These are phyloP conservation scores for Diaprepes abbreviatus DNA, from an alignment of 2,888 invertebrate genomes.

Conservation along the genomic window DNA sequence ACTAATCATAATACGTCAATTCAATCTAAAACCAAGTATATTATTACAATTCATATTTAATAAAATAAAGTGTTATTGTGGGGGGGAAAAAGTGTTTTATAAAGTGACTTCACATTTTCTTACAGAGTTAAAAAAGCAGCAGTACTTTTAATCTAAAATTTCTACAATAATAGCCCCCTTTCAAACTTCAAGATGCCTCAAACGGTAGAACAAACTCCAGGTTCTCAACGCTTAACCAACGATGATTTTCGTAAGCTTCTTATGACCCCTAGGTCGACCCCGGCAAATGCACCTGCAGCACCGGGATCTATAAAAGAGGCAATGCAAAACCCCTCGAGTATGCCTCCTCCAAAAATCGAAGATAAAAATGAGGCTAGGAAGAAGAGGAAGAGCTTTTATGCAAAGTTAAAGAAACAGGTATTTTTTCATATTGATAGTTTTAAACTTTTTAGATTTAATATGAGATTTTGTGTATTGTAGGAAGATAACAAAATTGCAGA, in stretches of 20 bases:
- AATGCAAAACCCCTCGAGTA: slow-evolving; percentile 71
- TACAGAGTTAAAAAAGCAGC: no score
- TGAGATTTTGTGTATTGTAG: slow-evolving; percentile 10
- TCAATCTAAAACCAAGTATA: no score
- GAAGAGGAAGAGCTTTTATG: slow-evolving; percentile 96
- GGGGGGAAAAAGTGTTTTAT: no score
- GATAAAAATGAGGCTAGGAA: slow-evolving; percentile 87
- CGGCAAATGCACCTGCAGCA: slow-evolving; percentile 72
- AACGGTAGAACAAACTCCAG: slow-evolving; percentile 68
- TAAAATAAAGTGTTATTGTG: no score
- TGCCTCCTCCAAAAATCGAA: slow-evolving; percentile 69
- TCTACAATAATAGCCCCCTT: no score
- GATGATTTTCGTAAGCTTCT: slow-evolving; percentile 96
- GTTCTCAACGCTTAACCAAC: slow-evolving; percentile 90
- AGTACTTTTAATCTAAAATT: no score
- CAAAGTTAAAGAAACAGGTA: slow-evolving; percentile 87
- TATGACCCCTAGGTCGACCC: slow-evolving; percentile 92
- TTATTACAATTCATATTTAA: no score
- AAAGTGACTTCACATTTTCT: no score
- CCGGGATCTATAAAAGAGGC: slow-evolving; percentile 79
- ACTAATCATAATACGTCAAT: no score
- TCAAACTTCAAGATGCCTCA: slow-evolving; percentile 43
- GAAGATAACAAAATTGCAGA: slow-evolving; percentile 96
- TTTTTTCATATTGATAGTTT: neutral
- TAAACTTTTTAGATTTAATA: neutral